Base-by-base conservation (phyloP, 2,113 vertebrate genomes). In the Peromyscus polionotus region DNA sequence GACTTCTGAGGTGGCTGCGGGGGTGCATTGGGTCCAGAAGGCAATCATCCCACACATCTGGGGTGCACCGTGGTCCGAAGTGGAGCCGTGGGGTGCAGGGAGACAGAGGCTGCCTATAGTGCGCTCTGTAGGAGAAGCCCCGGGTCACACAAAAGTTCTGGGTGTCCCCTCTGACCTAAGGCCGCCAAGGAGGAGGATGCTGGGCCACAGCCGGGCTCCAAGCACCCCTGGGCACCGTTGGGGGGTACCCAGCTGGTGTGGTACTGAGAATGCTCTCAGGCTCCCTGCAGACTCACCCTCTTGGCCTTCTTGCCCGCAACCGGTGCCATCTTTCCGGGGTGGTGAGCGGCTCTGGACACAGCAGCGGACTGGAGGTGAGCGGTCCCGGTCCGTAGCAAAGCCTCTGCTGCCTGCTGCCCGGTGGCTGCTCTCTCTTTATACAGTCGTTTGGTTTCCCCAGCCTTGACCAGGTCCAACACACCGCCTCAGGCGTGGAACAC, bases 321-420 rank as follows among this genome's bases (percentile, higher is more conserved):
- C 1, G 95, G 98, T 95, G 98, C 95, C 98, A 98, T 98, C 42
- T 88, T 73, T 85, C 42, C 4, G 42, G 48, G n/a, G 54, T 59
- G 9, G 28, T 26, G 73, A 12, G 42, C 3, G 57, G 36, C 42
- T 6, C 39, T 65, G 1, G 3, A 51, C 16, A 17, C 22, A n/a
- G 77, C 57, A 1, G 72, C 5, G 5, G 67, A 70, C 65, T n/a
- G 36, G 70, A 73, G 24, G 22, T 3, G 16, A 73, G 45, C 17
- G 61, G 57, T 54, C 2, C 10, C 17, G 61, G 57, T 54, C 2
- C 10, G 5, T 8, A 31, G 72, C 11, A 39, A n/a, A 88, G 68
- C 31, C 26, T 1, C 36, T 36, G 20, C 33, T 90, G 80, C 31
- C 11, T 7, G 1, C 42, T 42, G 45, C 45, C 45, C 45, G 45